Evolutionary conservation across 2,797 vertebrate genomes (phyloP).

Genomic region (Vireo griseus): DNA sequence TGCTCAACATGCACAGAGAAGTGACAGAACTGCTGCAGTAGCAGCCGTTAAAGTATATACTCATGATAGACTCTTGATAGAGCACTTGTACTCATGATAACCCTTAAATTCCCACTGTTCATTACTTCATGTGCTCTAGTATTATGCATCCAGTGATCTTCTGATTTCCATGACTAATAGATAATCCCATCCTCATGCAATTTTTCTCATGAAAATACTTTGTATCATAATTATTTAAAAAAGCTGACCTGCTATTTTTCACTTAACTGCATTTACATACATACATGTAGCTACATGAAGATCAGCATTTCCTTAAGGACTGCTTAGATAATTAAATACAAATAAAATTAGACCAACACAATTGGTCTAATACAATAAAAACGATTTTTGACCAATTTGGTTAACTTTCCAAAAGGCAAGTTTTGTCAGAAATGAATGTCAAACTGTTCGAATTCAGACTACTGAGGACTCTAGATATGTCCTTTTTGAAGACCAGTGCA

Average conservation of each 20-base stretch:
- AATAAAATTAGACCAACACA: background rate
- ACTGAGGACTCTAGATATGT: background rate
- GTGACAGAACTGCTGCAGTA: background rate
- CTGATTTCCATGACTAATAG: background rate
- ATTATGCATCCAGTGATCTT: background rate
- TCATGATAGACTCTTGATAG: background rate
- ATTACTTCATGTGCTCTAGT: background rate
- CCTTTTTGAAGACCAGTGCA: background rate
- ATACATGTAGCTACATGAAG: background rate
- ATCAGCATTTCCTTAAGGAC: background rate
- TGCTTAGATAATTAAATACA: background rate
- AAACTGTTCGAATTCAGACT: background rate
- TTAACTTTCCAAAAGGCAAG: background rate
- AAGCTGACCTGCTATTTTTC: background rate
- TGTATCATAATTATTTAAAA: rapidly evolving
- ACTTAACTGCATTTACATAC: background rate
- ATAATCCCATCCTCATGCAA: background rate
- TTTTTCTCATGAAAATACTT: background rate
- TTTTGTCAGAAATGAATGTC: background rate
- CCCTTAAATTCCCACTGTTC: background rate
- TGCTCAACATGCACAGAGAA: background rate
- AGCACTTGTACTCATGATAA: background rate
- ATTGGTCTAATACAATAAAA: background rate
- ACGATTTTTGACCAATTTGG: background rate
- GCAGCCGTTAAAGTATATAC: background rate